Evolutionary conservation across 2,888 invertebrate genomes (phyloP).

Genomic region (Conops quadrifasciatus): DNA sequence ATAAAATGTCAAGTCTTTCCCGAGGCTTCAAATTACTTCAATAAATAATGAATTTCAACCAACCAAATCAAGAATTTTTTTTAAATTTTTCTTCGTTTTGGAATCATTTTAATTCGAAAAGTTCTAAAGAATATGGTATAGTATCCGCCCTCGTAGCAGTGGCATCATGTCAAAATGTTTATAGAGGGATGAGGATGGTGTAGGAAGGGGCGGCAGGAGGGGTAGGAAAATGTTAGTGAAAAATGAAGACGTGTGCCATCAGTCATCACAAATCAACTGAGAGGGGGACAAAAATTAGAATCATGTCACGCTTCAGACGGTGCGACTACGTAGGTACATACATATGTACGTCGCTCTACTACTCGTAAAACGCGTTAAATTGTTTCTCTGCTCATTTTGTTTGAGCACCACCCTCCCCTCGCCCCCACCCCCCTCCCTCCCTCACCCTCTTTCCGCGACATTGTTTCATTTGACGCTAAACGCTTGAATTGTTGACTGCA

Average conservation of each 20-base stretch:
- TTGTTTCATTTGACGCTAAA: background rate
- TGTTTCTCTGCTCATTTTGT: background rate
- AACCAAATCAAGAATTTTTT: background rate
- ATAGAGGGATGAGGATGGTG: background rate
- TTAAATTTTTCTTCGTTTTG: conserved; percentile 7
- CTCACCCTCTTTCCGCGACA: background rate
- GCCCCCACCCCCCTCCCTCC: background rate
- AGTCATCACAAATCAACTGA: conserved; percentile 11
- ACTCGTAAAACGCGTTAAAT: conserved; percentile 8
- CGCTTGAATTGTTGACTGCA: background rate
- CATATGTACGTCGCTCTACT: too few relatives aligned
- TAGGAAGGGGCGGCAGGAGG: background rate
- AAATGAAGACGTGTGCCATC: conserved; percentile 33
- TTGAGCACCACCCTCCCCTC: background rate
- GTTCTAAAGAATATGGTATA: background rate
- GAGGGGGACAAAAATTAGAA: conserved; percentile 3
- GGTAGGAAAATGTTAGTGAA: conserved; percentile 11
- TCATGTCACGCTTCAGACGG: conserved; percentile 2
- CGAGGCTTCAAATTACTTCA: too few relatives aligned
- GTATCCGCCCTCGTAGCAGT: too few relatives aligned
- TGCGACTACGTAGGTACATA: background rate
- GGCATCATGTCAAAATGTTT: background rate
- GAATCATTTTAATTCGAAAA: too few relatives aligned
- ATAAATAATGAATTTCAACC: too few relatives aligned
- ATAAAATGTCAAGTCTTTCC: background rate